A percentile compares a stretch with the other conserved stretches of the same genome.
These are phyloP conservation scores for Osmerus mordax DNA, from an alignment of 2,113 vertebrate genomes.

Conservation along the genomic window DNA sequence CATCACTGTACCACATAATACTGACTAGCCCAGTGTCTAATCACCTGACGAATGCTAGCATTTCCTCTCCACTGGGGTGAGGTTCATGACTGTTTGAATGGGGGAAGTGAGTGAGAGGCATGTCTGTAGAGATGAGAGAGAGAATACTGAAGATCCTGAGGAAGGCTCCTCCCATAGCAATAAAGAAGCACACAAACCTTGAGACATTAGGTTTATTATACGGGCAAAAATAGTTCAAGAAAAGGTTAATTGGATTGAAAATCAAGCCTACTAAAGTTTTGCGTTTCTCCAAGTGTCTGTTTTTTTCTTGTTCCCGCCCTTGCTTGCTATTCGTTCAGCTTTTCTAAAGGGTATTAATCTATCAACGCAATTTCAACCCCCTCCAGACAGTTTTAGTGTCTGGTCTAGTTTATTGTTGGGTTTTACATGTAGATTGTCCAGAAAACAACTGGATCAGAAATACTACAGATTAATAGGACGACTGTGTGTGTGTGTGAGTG, in stretches of 20 bases:
- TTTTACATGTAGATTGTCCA: no score
- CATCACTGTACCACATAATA: background rate
- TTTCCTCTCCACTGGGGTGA: no score
- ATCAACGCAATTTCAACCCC: constrained; percentile 13
- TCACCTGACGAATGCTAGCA: background rate
- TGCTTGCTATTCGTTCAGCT: constrained; percentile 28
- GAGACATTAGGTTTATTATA: no score
- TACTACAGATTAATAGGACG: background rate
- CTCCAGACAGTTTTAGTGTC: constrained; percentile 15
- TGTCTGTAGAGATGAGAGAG: no score
- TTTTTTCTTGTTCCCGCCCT: constrained; percentile 33
- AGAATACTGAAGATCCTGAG: background rate
- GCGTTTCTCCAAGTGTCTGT: background rate
- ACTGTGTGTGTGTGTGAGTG: constrained; percentile 20
- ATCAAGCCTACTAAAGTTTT: no score
- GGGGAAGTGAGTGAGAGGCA: no score
- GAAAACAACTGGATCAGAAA: background rate
- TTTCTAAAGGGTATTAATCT: constrained; percentile 19
- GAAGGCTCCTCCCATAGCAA: background rate
- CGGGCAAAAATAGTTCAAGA: no score
- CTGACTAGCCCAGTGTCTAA: background rate
- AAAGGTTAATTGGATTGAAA: no score
- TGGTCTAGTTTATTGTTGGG: constrained; percentile 27
- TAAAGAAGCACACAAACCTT: background rate
- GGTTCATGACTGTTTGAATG: no score